These are phyloP conservation scores for Numenius arquata DNA, from an alignment of 2,113 vertebrate genomes.

Conservation along the genomic window DNA sequence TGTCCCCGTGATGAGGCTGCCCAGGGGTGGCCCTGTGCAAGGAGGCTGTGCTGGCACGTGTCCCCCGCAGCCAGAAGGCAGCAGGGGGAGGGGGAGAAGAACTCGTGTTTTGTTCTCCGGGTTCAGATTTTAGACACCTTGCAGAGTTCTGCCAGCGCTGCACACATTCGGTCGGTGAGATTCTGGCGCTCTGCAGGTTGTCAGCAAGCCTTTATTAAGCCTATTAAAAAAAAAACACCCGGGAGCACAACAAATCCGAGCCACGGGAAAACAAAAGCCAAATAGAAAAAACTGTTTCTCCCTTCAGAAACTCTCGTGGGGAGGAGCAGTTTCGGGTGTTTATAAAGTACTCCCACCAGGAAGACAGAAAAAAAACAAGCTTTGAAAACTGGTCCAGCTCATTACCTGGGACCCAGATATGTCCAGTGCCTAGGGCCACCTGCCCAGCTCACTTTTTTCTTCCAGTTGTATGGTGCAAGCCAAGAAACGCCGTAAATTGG, in stretches of 20 bases:
- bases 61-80: background rate
- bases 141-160: background rate
- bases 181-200: background rate
- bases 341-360: background rate
- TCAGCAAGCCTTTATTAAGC: background rate
- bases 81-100: background rate
- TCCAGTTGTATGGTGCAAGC: fast-evolving
- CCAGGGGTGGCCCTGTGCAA: fast-evolving
- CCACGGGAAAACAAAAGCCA: background rate
- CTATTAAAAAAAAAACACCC: background rate
- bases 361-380: background rate
- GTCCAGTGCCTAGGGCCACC: background rate
- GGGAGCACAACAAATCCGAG: background rate
- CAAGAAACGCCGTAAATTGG: background rate
- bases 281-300: background rate
- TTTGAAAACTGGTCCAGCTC: background rate
- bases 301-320: background rate
- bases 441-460: background rate
- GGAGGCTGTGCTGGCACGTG: fast-evolving
- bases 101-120: background rate
- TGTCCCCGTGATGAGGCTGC: background rate
- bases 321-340: background rate
- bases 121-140: background rate
- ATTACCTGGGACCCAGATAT: background rate
- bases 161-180: background rate